Evolutionary conservation across 2,113 vertebrate genomes (phyloP), one percentile per base, ranked within the genome.

Genomic region (Bos javanicus): DNA sequence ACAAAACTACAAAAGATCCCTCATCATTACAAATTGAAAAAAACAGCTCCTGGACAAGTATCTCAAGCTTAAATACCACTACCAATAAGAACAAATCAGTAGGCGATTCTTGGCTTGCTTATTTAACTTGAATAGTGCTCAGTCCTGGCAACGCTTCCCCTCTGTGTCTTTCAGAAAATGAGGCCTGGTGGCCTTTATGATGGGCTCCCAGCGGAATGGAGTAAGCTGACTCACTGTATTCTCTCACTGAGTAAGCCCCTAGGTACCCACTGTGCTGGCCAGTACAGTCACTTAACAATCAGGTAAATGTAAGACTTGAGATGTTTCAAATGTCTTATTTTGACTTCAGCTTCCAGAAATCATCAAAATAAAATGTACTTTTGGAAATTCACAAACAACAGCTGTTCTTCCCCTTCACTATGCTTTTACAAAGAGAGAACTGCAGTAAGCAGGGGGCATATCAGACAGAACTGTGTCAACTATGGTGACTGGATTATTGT

Each of bases 21-120:
- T 96, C 59, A 85, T 78, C 15, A 62, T 85, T 90, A 83, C 6
- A 90, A 86, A 90, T 50, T 78, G 46, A n/a, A 95, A 98, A 71
- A 88, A 74, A 13, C 56, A 96, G 28, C 21, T 52, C 33, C n/a
- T 90, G 9, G 57, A 82, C 71, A 96, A 92, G 85, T 5, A 78
- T 67, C 16, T 33, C 19, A 57, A 93, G 50, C 30, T 26, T 64
- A 94, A 95, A 92, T 94, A 74, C 33, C 5, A 83, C 10, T 57
- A 59, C 33, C 59, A 56, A 74, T 46, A 30, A 50, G 57, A 91
- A 60, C 76, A 67, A 86, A 60, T 74, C 78, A 88, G 36, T 71
- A 21, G 26, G 46, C 0, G 9, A 6, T 50, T 84, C 28, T 95
- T 89, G 88, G 76, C 26, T 90, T 92, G 95, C 46, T 64, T 85